phyloP scores from a whole-genome alignment of 2,113 vertebrate species.

The Solenodon paradoxus region DNA sequence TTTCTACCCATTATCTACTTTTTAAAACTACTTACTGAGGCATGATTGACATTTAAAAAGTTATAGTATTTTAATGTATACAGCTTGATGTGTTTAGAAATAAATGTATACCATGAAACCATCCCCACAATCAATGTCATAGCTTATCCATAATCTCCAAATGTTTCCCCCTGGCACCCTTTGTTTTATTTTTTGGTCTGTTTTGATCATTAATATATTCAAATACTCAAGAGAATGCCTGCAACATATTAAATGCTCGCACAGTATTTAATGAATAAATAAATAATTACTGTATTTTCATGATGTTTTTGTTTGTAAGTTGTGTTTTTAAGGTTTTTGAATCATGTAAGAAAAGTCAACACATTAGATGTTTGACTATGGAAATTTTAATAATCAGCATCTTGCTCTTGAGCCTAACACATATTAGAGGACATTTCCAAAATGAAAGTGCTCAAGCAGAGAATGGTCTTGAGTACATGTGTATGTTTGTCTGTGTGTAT shows the following conservation, averaged over 20 bases:
- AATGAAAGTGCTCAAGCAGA: not conserved
- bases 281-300: not conserved
- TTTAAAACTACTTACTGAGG: not conserved
- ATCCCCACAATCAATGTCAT: not conserved
- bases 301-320: not conserved
- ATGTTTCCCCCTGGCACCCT: not conserved
- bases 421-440: not conserved
- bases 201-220: not conserved
- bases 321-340: not conserved
- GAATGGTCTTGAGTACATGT: not conserved
- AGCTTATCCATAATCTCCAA: not conserved
- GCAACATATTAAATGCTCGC: not conserved
- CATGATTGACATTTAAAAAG: not conserved
- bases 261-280: not conserved
- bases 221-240: not conserved
- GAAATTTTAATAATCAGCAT: not conserved
- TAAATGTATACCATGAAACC: not conserved
- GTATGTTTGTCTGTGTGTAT: rapidly evolving
- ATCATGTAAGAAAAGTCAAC: not conserved
- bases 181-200: not conserved
- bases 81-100: not conserved
- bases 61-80: not conserved
- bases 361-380: not conserved
- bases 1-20: not conserved
- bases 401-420: not conserved